Evolutionary conservation across 2,888 invertebrate species (phyloP).

Genomic region (Unio delphinus): DNA sequence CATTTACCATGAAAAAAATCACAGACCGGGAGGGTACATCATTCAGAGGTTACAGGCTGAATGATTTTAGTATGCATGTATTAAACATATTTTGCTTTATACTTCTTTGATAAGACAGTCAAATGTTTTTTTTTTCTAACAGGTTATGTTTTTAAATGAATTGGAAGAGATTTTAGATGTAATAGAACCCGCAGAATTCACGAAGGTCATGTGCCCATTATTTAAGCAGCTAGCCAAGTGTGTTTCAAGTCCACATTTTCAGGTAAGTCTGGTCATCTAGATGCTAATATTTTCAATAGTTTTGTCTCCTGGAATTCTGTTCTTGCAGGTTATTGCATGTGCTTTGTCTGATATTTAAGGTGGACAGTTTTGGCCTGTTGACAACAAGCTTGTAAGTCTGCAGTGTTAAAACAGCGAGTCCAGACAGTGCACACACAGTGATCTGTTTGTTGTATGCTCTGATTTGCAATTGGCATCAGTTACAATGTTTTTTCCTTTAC

Average conservation of each 20-base stretch:
- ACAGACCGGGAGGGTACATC: no score
- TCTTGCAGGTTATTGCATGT: not conserved
- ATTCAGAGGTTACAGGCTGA: no score
- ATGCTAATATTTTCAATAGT: not conserved
- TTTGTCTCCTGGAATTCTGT: not conserved
- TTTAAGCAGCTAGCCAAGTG: conserved; percentile 99
- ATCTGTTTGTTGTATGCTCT: no score
- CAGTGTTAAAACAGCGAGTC: not conserved
- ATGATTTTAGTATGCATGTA: not conserved
- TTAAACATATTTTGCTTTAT: not conserved
- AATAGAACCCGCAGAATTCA: conserved; percentile 99
- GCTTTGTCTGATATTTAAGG: no score
- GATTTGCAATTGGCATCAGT: no score
- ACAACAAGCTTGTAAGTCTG: no score
- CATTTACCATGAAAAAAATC: no score
- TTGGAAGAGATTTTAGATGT: conserved; percentile 99
- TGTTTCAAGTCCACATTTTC: conserved; percentile 99
- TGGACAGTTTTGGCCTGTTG: no score
- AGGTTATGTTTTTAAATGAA: conserved; percentile 99
- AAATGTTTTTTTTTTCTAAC: conserved; percentile 39
- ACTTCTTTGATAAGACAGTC: not conserved
- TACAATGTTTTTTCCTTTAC: no score
- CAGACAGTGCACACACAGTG: no score
- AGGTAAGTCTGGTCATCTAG: conserved; percentile 76
- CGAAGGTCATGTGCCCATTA: conserved; percentile 96